phyloP scores from a whole-genome alignment of 2,113 vertebrate species.

The Elephantulus edwardii region DNA sequence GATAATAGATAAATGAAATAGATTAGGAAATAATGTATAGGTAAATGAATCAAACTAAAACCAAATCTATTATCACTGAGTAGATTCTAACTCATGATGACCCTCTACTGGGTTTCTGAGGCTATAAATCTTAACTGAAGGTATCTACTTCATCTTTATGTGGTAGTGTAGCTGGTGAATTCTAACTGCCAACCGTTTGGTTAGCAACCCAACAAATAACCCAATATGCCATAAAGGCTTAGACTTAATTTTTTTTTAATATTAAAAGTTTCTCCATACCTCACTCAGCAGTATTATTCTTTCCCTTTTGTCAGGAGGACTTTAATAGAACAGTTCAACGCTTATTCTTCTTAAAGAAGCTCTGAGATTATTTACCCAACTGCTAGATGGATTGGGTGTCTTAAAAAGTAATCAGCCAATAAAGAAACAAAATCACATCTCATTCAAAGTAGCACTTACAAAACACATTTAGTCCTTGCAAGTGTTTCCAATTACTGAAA shows the following conservation, averaged over 20 bases:
- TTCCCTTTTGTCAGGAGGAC: neutral
- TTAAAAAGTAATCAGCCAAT: constrained; percentile 56
- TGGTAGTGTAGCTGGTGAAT: too few species aligned
- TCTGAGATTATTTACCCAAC: constrained; percentile 7
- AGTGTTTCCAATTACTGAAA: constrained; percentile 1
- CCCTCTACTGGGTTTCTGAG: too few species aligned
- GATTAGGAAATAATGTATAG: too few species aligned
- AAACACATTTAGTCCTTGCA: neutral
- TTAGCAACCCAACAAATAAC: neutral
- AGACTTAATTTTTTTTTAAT: neutral
- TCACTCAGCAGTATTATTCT: constrained; percentile 2
- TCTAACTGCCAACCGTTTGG: too few species aligned
- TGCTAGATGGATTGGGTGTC: neutral
- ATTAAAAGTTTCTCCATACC: constrained; percentile 1
- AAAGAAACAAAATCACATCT: constrained; percentile 50
- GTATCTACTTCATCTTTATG: too few species aligned
- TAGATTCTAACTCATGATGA: too few species aligned
- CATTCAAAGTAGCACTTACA: constrained; percentile 31
- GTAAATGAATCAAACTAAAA: too few species aligned
- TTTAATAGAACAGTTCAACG: neutral
- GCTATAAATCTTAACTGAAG: too few species aligned
- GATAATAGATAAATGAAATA: neutral
- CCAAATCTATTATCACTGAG: too few species aligned
- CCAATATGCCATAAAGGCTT: neutral
- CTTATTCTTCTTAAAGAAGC: constrained; percentile 9